Conservation (phyloP, 1,140 invertebrate genomes). For the Nebria ingens region DNA sequence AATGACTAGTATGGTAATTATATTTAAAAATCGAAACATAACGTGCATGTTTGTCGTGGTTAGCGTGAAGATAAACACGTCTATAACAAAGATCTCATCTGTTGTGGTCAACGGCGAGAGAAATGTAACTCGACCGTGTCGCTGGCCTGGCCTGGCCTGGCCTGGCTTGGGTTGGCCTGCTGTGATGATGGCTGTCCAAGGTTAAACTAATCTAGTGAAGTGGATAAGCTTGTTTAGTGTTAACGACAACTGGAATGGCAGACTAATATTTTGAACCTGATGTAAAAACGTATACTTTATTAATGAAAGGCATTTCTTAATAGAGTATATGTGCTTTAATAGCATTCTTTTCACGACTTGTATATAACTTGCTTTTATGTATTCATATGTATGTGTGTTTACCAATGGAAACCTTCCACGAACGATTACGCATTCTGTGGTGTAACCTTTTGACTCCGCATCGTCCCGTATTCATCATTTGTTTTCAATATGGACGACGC, state of each 20-base stretch:
- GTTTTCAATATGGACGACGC: not conserved
- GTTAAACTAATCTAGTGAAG: slow-evolving; percentile 28
- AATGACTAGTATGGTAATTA: too few species aligned
- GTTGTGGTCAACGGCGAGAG: not conserved
- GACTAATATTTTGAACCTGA: slow-evolving; percentile 23
- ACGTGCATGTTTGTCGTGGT: too few species aligned
- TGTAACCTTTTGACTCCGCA: too few species aligned
- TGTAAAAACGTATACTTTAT: slow-evolving; percentile 10
- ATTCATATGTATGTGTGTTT: not conserved
- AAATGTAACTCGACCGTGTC: not conserved
- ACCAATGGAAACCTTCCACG: too few species aligned
- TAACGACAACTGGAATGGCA: slow-evolving; percentile 22
- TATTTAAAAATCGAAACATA: too few species aligned
- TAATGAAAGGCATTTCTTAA: slow-evolving; percentile 2
- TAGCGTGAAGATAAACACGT: slow-evolving; percentile 5
- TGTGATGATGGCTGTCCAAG: slow-evolving; percentile 24
- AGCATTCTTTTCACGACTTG: not conserved
- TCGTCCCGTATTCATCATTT: too few species aligned
- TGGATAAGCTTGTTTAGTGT: slow-evolving; percentile 30
- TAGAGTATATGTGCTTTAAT: not conserved
- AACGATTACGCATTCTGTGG: too few species aligned
- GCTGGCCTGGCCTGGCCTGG: not conserved
- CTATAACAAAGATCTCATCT: slow-evolving; percentile 2
- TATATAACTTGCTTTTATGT: not conserved
- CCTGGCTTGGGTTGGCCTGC: not conserved